phyloP scores from a whole-genome alignment of 1,140 invertebrate species.

The Caenorhabditis remanei region DNA sequence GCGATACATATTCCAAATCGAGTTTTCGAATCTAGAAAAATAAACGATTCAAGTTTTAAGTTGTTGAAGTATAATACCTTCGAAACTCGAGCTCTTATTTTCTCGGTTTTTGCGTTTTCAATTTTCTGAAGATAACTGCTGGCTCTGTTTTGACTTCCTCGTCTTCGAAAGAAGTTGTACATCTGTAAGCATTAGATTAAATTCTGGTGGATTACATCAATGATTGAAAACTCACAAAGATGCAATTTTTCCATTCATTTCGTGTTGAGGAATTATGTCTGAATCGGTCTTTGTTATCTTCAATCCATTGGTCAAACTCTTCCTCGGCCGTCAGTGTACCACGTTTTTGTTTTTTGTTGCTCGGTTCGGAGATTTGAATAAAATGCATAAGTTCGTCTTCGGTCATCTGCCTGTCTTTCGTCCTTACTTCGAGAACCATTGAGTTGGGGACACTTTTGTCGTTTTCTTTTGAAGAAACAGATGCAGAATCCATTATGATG shows the following conservation, averaged over 20 bases:
- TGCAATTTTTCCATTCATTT: neutral
- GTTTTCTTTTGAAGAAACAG: neutral
- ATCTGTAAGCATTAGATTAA: neutral
- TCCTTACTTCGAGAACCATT: neutral
- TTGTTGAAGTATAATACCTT: slow-evolving; percentile 5
- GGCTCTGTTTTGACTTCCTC: neutral
- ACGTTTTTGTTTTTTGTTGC: neutral
- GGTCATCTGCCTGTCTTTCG: neutral
- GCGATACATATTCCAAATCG: neutral
- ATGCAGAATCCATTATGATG: neutral
- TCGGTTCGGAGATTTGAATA: neutral
- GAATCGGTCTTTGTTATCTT: neutral
- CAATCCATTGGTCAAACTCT: neutral
- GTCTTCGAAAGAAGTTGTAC: slow-evolving; percentile 29
- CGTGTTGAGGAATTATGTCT: neutral
- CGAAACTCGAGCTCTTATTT: slow-evolving; percentile 19
- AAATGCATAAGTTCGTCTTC: neutral
- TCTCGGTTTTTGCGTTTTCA: slow-evolving; percentile 7
- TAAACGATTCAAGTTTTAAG: neutral
- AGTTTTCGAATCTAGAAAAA: slow-evolving; percentile 25
- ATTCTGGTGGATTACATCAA: neutral
- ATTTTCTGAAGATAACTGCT: slow-evolving; percentile 2
- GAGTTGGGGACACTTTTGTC: neutral
- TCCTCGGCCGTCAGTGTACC: neutral
- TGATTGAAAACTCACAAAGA: neutral